Base-by-base conservation (phyloP, 2,888 invertebrate species). In the Acholoe squamosa region DNA sequence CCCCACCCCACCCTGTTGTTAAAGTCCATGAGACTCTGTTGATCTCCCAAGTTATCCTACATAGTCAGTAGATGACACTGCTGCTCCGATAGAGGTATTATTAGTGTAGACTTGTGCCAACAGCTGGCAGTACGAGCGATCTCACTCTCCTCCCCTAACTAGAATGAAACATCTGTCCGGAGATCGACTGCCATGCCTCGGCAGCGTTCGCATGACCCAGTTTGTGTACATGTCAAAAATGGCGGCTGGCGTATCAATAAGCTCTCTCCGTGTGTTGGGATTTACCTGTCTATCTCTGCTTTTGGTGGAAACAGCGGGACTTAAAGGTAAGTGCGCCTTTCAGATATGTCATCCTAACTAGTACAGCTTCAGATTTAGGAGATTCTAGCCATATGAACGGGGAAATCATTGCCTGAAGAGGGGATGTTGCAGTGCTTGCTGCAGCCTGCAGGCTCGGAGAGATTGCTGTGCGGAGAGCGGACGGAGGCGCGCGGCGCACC, bases 201-300 rank as follows among this genome's bases (percentile, higher is more conserved):
- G 43, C 43, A 43, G 43, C 43, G 43, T 31, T 28, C 76, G 76
- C 76, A 1, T 86, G 86, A 86, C 86, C 86, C 86, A 86, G 86
- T 86, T 86, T 86, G 86, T 86, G 86, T 86, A 86, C 86, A 86
- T 86, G 56, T 86, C 86, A 86, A 86, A 84, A 86, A 86, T 86
- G 86, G 86, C 86, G 86, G 86, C 86, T 22, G 86, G 86, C 52
- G 86, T 86, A 52, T 86, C 86, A 86, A 86, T 86, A 86, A 86
- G 86, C 86, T 86, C 86, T 86, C 86, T 86, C 25, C 86, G 86
- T 54, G 54, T 86, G 28, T 54, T 86, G 56, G 86, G 86, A 86
- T 86, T 86, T 86, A 86, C 86, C 86, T 86, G 86, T 86, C 86
- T 86, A 19, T 52, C 52, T 54, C 86, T 86, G 19, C 56, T 86